phyloP scores from a whole-genome alignment of 92 coral and sea anemone species.

The Heteractis magnifica region DNA sequence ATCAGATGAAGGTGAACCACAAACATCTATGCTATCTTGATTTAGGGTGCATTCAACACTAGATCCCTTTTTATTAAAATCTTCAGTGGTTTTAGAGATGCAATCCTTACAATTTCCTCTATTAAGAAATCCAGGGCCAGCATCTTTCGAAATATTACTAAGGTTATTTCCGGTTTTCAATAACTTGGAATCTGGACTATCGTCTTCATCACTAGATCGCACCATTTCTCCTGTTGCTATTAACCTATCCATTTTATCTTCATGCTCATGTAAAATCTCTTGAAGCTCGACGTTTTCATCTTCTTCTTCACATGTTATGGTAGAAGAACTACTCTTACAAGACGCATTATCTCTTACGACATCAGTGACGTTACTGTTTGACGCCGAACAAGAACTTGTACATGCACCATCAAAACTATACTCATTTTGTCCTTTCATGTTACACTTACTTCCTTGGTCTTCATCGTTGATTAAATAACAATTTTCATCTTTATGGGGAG shows the following conservation, averaged over 20 bases:
- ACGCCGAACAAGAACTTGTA: constrained; percentile 8
- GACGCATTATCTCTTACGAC: constrained; percentile 14
- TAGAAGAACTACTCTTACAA: constrained; percentile 15
- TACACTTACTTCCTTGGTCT: constrained; percentile 4
- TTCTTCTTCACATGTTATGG: constrained; percentile 6
- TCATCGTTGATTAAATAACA: constrained; percentile 14
- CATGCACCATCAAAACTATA: neutral
- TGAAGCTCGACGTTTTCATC: neutral
- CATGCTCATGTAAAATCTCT: constrained; percentile 1
- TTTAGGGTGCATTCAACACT: neutral
- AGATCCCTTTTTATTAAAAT: neutral
- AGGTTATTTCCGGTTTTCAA: constrained; percentile 1
- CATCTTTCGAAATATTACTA: constrained; percentile 4
- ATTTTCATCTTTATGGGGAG: neutral
- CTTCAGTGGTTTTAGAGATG: neutral
- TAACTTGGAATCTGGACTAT: neutral
- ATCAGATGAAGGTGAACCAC: constrained; percentile 44
- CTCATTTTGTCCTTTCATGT: neutral
- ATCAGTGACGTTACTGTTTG: constrained; percentile 27
- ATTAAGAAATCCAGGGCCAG: neutral
- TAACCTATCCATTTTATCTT: neutral
- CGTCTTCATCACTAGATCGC: constrained; percentile 2
- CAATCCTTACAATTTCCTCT: neutral
- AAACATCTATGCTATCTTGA: constrained; percentile 5
- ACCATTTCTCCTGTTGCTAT: neutral